Base-by-base conservation (phyloP, 2,113 vertebrate genomes). In the Calidris pygmaea region DNA sequence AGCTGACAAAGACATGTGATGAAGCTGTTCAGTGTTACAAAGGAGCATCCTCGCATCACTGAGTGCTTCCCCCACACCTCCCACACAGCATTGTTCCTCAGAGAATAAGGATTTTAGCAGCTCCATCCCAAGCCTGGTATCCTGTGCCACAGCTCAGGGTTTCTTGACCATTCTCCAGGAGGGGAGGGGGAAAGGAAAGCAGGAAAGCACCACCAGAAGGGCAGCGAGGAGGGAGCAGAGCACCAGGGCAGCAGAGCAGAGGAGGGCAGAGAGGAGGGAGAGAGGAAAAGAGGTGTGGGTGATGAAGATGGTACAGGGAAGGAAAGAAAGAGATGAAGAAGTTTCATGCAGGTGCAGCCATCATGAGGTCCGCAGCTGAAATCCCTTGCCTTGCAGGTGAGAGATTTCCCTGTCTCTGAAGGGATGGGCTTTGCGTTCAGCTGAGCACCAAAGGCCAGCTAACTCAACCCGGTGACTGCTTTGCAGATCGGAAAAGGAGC, bases 271-370 rank as follows among this genome's bases (percentile, higher is more conserved):
- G 8, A 17, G 26, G 29, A 86, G 35, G 14, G 24, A 91, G n/a
- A 82, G 29, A 59, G 27, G 24, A 50, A 67, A 80, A 55, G 39
- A 50, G 6, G 10, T 15, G 24, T 6, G 12, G 39, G 10, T 71
- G 30, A 6, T 68, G 18, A 81, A 70, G 6, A 23, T 0, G 0
- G 0, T 26, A 74, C 39, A 32, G 15, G 4, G 39, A 77, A 83
- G 26, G 4, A 79, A 75, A 71, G 8, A 43, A 47, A 76, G 20
- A 27, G 8, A 21, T 7, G 22, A 43, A 58, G 34, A 39, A 14
- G 3, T 29, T 53, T 48, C 47, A 55, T 22, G 22, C n/a, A 58
- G 26, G 5, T 75, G 52, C 29, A 79, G 41, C 26, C 14, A 12
- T 37, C 50, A 35, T 10, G 7, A 78, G 48, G 26, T 67, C 27